Evolutionary conservation across 1,140 invertebrate genomes (phyloP), one percentile per base, ranked within the genome.

Genomic region (Drosophila bocki): DNA sequence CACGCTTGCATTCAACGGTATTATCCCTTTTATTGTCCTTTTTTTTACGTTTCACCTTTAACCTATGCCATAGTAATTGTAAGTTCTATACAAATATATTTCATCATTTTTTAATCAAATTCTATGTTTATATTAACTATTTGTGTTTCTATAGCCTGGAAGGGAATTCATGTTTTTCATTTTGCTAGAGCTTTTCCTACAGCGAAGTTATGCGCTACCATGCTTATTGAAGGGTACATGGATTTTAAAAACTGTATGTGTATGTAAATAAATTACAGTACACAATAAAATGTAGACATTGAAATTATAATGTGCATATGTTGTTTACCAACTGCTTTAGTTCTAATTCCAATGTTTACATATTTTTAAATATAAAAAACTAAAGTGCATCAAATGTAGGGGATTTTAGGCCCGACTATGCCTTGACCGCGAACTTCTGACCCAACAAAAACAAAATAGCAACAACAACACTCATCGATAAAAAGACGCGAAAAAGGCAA

Each of bases 401-500:
- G 64, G 32, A 74, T 68, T 17, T 17, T 15, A 42, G 50, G 44
- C 61, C 80, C 76, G 60, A 39, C 44, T 17, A 65, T 53, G 67
- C 68, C 63, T 69, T 35, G 65, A 33, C 61, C 58, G 53, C 85
- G 78, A 90, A 81, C 74, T 80, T 80, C 65, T 84, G 84, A 84
- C 84, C 84, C 78, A 84, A 60, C 77, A 80, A 72, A 56, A 81
- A 37, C 29, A 77, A 35, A 35, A 54, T 67, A 48, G 69, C 65
- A 39, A 56, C 53, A 56, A 54, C 50, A 86, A 54, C 56, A 65
- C 51, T 62, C 69, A 65, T 74, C 83, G 50, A 80, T 75, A 80
- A 88, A 87, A 88, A 80, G 58, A 88, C 71, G 77, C 80, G 69
- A 83, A 82, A 63, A 79, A 74, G 47, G 51, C 57, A 65, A 50